Base-by-base conservation (phyloP, 1,140 invertebrate species). In the Nymphalis io region DNA sequence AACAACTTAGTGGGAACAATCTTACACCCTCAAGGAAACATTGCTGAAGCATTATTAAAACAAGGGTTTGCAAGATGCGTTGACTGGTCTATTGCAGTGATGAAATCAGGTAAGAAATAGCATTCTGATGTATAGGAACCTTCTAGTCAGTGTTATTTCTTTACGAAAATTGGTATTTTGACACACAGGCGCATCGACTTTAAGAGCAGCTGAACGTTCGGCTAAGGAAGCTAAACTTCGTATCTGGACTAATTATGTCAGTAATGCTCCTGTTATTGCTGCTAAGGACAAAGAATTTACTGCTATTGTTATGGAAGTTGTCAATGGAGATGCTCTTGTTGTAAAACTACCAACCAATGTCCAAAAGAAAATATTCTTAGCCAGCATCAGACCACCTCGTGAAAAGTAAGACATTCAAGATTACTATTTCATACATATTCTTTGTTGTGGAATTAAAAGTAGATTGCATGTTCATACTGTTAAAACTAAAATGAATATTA, bases 61-160 rank as follows among this genome's bases (percentile, higher is more conserved):
- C 96, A 99, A 92, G 98, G 99, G 21, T 98, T 98, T 82, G 99
- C 98, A 0, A 95, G 95, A 83, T 99, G 98, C 84, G 97, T 99
- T n/a, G 98, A 99, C 85, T 99, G 98, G 98, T 98, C 97, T 10
- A 96, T 99, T 89, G 96, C 95, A 27, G 95, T 96, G 42, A 96
- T 98, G 80, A 96, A 96, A 84, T 92, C 94, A 58, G 95, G 93
- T 93, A 70, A 8, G 27, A 33, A 77, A 87, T 75, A 33, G 23
- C 13, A 16, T 46, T 46, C 4, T 8, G 0, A 20, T 51, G 10
- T 51, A 51, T 20, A 51, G n/a, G n/a, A 33, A 8, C 27, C 27
- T 33, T 33, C 2, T 33, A 33, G 27, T 33, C 5, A 33, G 27
- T 6, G 5, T 3, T 27, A 27, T 27, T 27, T 27, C 15, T 42